These are phyloP conservation scores for Alcis repandata DNA, from an alignment of 2,888 invertebrate species.

Conservation along the genomic window DNA sequence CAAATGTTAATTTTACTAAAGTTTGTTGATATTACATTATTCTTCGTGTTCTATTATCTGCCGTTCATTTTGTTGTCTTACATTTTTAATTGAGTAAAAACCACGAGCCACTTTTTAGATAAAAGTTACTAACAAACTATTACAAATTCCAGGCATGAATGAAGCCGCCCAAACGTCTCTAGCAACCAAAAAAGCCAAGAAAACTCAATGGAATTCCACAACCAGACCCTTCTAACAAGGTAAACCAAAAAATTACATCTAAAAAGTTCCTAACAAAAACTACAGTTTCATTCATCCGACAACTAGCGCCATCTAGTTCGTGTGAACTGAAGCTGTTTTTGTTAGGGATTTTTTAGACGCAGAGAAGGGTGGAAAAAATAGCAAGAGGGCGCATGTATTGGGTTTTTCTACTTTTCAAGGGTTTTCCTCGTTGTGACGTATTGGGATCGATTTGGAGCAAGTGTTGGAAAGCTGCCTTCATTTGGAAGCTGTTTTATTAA, in stretches of 20 bases:
- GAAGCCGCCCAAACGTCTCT: slow-evolving; percentile 3
- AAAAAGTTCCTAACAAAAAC: slow-evolving; percentile 33
- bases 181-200: slow-evolving; percentile 1
- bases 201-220: slow-evolving; percentile 30
- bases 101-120: too few relatives aligned
- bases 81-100: too few relatives aligned
- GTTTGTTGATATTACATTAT: too few relatives aligned
- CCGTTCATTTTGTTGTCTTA: too few relatives aligned
- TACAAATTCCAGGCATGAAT: slow-evolving; percentile 19
- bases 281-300: slow-evolving; percentile 24
- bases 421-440: slow-evolving; percentile 20
- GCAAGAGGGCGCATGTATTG: slow-evolving; percentile 23
- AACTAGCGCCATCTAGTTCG: slow-evolving; percentile 43
- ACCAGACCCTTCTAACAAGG: slow-evolving; percentile 33
- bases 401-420: slow-evolving; percentile 19
- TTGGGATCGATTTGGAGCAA: slow-evolving; percentile 29
- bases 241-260: slow-evolving; percentile 25
- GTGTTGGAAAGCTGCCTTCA: slow-evolving; percentile 19
- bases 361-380: slow-evolving; percentile 23
- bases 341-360: slow-evolving; percentile 34
- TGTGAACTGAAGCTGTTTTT: slow-evolving; percentile 47
- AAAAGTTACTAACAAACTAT: not conserved
- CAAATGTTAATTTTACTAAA: too few relatives aligned
- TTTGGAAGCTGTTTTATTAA: slow-evolving; percentile 18
- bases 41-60: too few relatives aligned